Evolutionary conservation across 2,888 invertebrate genomes (phyloP), one percentile per base, ranked within the genome.

Genomic region (Chymomyza fuscimana): DNA sequence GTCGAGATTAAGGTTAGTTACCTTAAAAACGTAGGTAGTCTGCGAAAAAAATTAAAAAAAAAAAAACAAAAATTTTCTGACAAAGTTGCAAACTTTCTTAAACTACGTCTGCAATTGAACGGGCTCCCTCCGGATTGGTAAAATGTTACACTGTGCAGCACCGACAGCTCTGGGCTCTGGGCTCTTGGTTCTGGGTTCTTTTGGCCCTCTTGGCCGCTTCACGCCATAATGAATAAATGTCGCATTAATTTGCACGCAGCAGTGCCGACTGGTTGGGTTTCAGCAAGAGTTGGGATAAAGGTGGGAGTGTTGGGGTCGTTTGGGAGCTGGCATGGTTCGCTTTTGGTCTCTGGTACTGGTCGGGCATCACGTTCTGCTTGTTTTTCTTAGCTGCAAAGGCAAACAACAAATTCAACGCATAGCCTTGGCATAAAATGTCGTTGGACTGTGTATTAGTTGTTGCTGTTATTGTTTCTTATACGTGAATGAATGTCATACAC

Each of bases 201-300:
- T 46, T 46, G 40, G 40, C 40, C 40, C 40, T 46, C 40, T 46
- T 12, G 63, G 73, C 80, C 75, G 74, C 69, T 75, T 61, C 69
- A 75, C 74, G 83, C 72, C 81, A 77, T 81, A 81, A 81, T 81
- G 81, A 81, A 81, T 83, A 81, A 81, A 81, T 83, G 83, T 81
- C 79, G 77, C 81, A 82, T 82, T 81, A 81, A 81, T 81, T 81
- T 82, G 81, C 81, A 82, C 81, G 79, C 77, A 81, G 81, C 67
- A 73, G 72, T 70, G 40, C 2, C 69, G 73, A 46, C 15, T 4
- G 19, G 7, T 32, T 32, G 32, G 32, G 32, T 9, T 32, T 32
- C 32, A 7, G 15, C 7, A 32, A 6, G n/a, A 22, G 19, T 16
- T 1, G 19, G 29, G 16, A 5, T 6, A n/a, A 19, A 61, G 46